Evolutionary conservation across 1,140 invertebrate genomes (phyloP), one percentile per base, ranked within the genome.

Genomic region (Arctopsyche grandis): DNA sequence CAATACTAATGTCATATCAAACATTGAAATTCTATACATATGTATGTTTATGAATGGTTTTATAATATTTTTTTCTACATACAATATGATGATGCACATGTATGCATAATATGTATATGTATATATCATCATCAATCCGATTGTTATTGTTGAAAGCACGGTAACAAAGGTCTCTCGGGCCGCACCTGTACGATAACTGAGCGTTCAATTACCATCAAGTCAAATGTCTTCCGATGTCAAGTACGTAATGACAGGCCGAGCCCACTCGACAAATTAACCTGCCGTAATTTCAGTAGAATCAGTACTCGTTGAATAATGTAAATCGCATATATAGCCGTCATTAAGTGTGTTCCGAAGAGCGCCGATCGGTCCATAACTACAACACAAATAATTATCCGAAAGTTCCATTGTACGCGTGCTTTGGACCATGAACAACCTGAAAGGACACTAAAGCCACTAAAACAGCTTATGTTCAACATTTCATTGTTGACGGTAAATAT

Each of bases 181-280:
- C 78, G 80, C 80, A 79, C 78, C 80, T 82, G 80, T 44, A 21
- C 29, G 44, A 38, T 52, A 69, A 75, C 80, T 69, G 21, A 71
- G 22, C 73, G 44, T 56, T 73, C 77, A 80, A 80, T 80, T 80
- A 80, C 75, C 56, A 26, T 78, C 76, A 56, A 81, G 80, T 81
- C 80, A 81, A 79, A 79, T 79, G 80, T 82, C 80, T 71, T 75
- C 75, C 58, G 75, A 81, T 74, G 80, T 82, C 80, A 82, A 82
- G 78, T 79, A 79, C 52, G 78, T 82, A 82, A 82, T 82, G 80
- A 75, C 43, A 43, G 63, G 60, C 60, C 73, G 74, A 19, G 71
- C 66, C 77, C 73, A 74, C 71, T 48, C 63, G 60, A 70, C 77
- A 71, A 82, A 82, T 82, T 82, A 82, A 82, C 69, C 66, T 38